phyloP scores from a whole-genome alignment of 92 coral and sea anemone species.

The Epizoanthus rinbou region DNA sequence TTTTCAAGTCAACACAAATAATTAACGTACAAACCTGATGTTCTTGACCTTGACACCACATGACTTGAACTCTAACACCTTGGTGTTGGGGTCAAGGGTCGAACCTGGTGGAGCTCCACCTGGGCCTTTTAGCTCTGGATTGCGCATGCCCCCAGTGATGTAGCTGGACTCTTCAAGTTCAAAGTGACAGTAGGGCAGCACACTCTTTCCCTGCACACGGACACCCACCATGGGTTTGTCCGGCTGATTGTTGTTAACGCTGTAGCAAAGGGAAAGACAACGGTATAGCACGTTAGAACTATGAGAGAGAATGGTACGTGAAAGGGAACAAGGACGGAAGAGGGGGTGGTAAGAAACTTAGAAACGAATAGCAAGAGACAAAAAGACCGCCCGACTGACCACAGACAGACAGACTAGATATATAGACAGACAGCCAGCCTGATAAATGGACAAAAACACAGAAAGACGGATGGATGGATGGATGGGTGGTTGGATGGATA shows the following conservation, averaged over 20 bases:
- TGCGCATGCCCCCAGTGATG: slow-evolving; percentile 93
- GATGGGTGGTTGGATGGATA: too few species aligned
- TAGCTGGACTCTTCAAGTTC: slow-evolving; percentile 95
- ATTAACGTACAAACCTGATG: slow-evolving; percentile 54
- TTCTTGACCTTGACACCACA: slow-evolving; percentile 96
- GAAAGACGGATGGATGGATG: too few species aligned
- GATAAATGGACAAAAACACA: too few species aligned
- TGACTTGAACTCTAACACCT: slow-evolving; percentile 96
- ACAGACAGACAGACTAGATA: too few species aligned
- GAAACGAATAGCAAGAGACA: too few species aligned
- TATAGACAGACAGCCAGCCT: too few species aligned
- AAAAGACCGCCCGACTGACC: too few species aligned
- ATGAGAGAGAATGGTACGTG: neutral
- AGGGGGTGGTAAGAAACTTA: too few species aligned
- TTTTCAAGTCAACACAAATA: neutral
- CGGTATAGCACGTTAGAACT: neutral
- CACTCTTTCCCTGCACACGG: slow-evolving; percentile 84
- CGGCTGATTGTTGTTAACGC: slow-evolving; percentile 80
- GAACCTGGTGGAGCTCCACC: slow-evolving; percentile 99
- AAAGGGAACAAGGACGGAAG: neutral
- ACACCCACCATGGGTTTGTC: slow-evolving; percentile 61
- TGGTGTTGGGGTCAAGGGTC: slow-evolving; percentile 92
- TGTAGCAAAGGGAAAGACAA: slow-evolving; percentile 11
- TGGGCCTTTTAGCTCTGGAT: slow-evolving; percentile 95
- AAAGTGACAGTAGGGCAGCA: slow-evolving; percentile 97